These are phyloP conservation scores for Leptopterna dolabrata DNA, from an alignment of 2,888 invertebrate genomes.

Conservation along the genomic window DNA sequence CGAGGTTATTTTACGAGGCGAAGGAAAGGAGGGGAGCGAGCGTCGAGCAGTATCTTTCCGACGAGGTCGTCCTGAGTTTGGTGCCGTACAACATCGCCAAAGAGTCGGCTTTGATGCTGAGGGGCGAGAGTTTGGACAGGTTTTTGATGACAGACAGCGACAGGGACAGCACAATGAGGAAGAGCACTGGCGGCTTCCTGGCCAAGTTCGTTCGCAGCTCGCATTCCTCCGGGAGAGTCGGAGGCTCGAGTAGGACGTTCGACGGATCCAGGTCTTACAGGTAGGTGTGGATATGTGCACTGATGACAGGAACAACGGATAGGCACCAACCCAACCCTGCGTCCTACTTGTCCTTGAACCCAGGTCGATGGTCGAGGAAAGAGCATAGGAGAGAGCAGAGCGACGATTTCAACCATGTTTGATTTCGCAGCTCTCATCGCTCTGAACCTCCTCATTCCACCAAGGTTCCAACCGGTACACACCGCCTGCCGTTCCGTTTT, in stretches of 20 bases:
- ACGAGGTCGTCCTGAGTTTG: slow-evolving; percentile 27
- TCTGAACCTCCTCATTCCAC: too few relatives aligned
- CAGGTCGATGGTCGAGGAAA: too few relatives aligned
- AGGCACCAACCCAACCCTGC: too few relatives aligned
- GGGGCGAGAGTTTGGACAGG: slow-evolving; percentile 43
- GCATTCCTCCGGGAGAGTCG: background rate
- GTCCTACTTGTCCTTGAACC: too few relatives aligned
- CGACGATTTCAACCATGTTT: too few relatives aligned
- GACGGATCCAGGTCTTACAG: slow-evolving; percentile 33
- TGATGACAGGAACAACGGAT: too few relatives aligned
- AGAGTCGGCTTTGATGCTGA: slow-evolving; percentile 30
- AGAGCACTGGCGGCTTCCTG: slow-evolving; percentile 36
- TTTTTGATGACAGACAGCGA: slow-evolving; percentile 16
- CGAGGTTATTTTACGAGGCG: slow-evolving; percentile 64
- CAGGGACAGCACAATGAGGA: slow-evolving; percentile 1
- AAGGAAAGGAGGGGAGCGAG: background rate
- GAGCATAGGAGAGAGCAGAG: too few relatives aligned
- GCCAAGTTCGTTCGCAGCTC: slow-evolving; percentile 33
- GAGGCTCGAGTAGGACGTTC: background rate
- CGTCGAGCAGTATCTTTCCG: slow-evolving; percentile 34
- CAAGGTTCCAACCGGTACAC: too few relatives aligned
- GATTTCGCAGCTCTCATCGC: too few relatives aligned
- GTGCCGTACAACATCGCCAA: slow-evolving; percentile 36
- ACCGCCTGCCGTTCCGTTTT: too few relatives aligned
- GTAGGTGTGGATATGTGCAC: background rate